A percentile compares a stretch with the other conserved stretches of the same genome.
Conservation (phyloP, 2,113 vertebrate species). For the Dendrocopos noguchii region DNA sequence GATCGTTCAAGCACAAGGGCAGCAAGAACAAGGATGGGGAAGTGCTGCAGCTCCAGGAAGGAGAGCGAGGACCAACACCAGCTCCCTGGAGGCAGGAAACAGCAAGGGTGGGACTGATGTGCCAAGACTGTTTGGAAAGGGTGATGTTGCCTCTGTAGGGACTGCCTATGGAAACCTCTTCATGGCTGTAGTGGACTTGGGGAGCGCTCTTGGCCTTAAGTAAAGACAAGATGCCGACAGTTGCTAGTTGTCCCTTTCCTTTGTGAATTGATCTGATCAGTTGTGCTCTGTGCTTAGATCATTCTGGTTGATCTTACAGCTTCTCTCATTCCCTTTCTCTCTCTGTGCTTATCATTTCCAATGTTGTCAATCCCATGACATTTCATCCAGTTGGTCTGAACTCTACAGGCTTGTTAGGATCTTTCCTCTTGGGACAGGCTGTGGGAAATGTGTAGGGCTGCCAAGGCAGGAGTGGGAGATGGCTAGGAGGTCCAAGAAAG, state of each 20-base stretch:
- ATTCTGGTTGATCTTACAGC: conserved; percentile 61
- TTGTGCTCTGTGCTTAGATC: conserved; percentile 74
- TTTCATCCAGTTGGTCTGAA: conserved; percentile 77
- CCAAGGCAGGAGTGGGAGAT: background rate
- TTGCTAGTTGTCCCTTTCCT: conserved; percentile 45
- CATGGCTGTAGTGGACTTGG: background rate
- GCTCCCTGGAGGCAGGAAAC: conserved; percentile 44
- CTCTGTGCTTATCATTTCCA: conserved; percentile 42
- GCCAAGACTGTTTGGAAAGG: conserved; percentile 22
- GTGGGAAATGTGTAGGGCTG: background rate
- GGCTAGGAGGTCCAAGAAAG: background rate
- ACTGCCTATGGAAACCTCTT: conserved; percentile 49
- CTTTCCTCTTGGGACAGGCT: conserved; percentile 30
- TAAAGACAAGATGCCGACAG: conserved; percentile 52
- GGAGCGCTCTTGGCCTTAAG: conserved; percentile 29
- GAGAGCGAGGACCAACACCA: conserved; percentile 48
- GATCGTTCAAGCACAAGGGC: conserved; percentile 69
- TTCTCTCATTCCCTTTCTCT: background rate
- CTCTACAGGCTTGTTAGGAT: conserved; percentile 60
- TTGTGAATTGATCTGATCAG: conserved; percentile 39
- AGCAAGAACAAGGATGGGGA: conserved; percentile 56
- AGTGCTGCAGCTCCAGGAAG: conserved; percentile 54
- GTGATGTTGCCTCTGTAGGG: background rate
- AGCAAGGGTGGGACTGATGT: conserved; percentile 3
- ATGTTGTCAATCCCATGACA: conserved; percentile 75